Base-by-base conservation (phyloP, 2,888 invertebrate species). In the Andrena flavipes region DNA sequence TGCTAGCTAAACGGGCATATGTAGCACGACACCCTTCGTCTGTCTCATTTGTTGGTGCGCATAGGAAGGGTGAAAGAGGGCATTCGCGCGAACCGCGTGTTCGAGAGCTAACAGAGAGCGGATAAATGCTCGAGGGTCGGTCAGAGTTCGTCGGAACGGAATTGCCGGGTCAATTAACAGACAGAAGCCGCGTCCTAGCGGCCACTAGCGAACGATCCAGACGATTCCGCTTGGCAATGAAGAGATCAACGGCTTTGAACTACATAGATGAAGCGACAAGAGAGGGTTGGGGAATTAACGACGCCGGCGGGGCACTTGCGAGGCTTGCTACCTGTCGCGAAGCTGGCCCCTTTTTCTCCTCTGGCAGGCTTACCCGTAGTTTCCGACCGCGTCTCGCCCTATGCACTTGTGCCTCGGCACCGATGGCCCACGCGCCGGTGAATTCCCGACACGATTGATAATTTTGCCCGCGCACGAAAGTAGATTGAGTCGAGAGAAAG, bases 241-340 rank as follows among this genome's bases (percentile, higher is more conserved):
- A 85, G 42, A 75, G 60, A 62, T 75, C 62, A 63, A 78, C 49
- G 59, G 77, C 64, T 75, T 73, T 62, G 62, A 82, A 63, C n/a
- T 29, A 20, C n/a, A n/a, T 7, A 59, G 33, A 49, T 3, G 7
- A 56, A 54, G 62, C 51, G 56, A 13, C 23, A 33, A 56, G 4
- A 48, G 60, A 29, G 33, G 60, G 33, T 29, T 23, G 13, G 60
- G 68, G 69, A 70, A 62, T 59, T 30, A 51, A 1, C 13, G 4
- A 16, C 5, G 71, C 73, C 51, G 69, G 71, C 56, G 26, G n/a
- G 67, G 84, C 90, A 90, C 89, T 90, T 90, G 64, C 82, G 75
- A 76, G 89, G 90, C 86, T 89, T 90, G 71, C 81, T 78, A 87
- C 79, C 85, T 84, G 86, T 77, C 76, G 56, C 63, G 51, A 72